phyloP scores from a whole-genome alignment of 2,113 vertebrate genomes.

The Podocnemis expansa region DNA sequence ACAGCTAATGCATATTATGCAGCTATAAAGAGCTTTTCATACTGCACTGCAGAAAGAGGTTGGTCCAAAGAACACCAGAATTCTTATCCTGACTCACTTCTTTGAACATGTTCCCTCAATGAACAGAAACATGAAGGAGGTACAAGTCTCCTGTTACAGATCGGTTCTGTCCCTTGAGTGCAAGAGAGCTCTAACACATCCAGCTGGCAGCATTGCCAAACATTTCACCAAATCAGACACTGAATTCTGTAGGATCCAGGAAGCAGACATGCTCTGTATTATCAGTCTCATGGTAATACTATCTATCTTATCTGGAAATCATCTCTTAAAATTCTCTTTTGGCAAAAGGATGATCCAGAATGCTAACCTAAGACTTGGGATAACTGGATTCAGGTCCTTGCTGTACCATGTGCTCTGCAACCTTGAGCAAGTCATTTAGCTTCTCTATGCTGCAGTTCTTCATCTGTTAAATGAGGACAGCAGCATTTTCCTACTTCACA shows the following conservation, averaged over 20 bases:
- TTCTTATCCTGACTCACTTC: not conserved
- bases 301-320: not conserved
- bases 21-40: not conserved
- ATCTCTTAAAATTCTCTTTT: not conserved
- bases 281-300: not conserved
- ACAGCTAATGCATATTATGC: not conserved
- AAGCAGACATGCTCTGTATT: not conserved
- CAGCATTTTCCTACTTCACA: accelerated
- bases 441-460: not conserved
- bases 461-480: not conserved
- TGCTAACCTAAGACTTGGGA: not conserved
- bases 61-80: not conserved
- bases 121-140: not conserved
- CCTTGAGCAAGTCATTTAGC: conserved; percentile 1
- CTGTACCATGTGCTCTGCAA: not conserved
- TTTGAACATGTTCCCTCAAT: not conserved
- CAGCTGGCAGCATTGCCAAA: not conserved
- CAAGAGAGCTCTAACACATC: accelerated
- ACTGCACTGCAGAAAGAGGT: not conserved
- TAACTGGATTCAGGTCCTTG: not conserved
- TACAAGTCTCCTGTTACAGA: not conserved
- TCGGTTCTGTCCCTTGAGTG: not conserved
- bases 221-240: not conserved
- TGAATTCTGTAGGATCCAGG: not conserved
- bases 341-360: not conserved